Evolutionary conservation across 2,888 invertebrate species (phyloP).

Genomic region (Diplolepis rosae): DNA sequence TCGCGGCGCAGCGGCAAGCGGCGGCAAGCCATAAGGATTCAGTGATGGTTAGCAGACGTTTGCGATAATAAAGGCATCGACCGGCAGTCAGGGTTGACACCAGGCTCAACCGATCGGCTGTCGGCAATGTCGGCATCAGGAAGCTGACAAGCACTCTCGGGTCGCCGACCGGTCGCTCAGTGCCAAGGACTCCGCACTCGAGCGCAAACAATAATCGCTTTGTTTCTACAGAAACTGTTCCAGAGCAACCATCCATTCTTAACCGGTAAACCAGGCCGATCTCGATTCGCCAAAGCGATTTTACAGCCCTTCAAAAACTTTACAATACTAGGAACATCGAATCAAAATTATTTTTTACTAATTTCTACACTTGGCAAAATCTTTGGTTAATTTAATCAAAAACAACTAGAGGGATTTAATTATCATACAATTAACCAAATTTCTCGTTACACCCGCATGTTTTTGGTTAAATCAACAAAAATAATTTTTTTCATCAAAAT

Average conservation of each 20-base stretch:
- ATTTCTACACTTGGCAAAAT: neutral
- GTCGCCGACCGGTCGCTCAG: slow-evolving; percentile 51
- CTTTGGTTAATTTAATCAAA: too few species aligned
- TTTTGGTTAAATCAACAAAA: too few species aligned
- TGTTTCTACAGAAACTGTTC: slow-evolving; percentile 48
- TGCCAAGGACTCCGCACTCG: slow-evolving; percentile 49
- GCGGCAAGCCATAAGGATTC: slow-evolving; percentile 48
- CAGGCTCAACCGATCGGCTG: slow-evolving; percentile 9
- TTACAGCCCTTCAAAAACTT: neutral
- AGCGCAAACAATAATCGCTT: slow-evolving; percentile 50
- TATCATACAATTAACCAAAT: too few species aligned
- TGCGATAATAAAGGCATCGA: slow-evolving; percentile 11
- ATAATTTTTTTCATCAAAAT: too few species aligned
- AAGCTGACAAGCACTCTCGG: slow-evolving; percentile 44
- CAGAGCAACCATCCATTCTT: slow-evolving; percentile 44
- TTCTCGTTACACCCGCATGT: too few species aligned
- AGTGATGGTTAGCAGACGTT: slow-evolving; percentile 9
- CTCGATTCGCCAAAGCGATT: neutral
- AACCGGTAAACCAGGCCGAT: slow-evolving; percentile 41
- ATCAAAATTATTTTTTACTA: neutral
- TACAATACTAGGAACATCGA: neutral
- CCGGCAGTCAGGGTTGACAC: slow-evolving; percentile 2
- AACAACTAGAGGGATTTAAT: too few species aligned
- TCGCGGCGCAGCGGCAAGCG: too few species aligned
- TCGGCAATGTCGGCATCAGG: slow-evolving; percentile 45